These are phyloP conservation scores for Dioctria rufipes DNA, from an alignment of 2,888 invertebrate species.

Conservation along the genomic window DNA sequence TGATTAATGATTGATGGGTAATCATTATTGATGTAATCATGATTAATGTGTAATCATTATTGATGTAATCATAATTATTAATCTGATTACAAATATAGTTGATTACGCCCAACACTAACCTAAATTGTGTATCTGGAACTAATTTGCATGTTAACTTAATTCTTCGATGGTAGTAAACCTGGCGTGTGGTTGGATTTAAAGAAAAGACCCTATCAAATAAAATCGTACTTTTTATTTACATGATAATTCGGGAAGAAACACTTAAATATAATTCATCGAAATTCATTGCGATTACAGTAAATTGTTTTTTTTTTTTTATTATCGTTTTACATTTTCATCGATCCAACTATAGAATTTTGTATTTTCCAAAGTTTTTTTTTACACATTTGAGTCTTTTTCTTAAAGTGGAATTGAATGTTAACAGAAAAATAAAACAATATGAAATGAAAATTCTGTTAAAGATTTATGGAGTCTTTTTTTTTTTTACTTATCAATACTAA, in stretches of 20 bases:
- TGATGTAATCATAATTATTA: too few species aligned
- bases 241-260: constrained; percentile 41
- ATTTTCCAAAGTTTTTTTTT: constrained; percentile 1
- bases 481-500: constrained; percentile 37
- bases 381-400: not conserved
- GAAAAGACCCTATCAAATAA: not conserved
- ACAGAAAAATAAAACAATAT: not conserved
- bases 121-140: too few species aligned
- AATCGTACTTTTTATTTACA: constrained; percentile 26
- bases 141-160: too few species aligned
- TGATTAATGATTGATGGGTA: too few species aligned
- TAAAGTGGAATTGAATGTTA: not conserved
- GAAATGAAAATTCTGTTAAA: not conserved
- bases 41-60: too few species aligned
- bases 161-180: too few species aligned
- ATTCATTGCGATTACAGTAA: constrained; percentile 26
- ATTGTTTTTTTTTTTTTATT: not conserved
- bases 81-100: too few species aligned
- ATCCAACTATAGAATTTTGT: constrained; percentile 17
- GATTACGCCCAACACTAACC: too few species aligned
- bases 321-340: constrained; percentile 21
- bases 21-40: too few species aligned
- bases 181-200: not conserved
- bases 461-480: constrained; percentile 24
- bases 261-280: constrained; percentile 27